These are phyloP conservation scores for Girardinus metallicus DNA, from an alignment of 2,797 vertebrate species.

Conservation along the genomic window DNA sequence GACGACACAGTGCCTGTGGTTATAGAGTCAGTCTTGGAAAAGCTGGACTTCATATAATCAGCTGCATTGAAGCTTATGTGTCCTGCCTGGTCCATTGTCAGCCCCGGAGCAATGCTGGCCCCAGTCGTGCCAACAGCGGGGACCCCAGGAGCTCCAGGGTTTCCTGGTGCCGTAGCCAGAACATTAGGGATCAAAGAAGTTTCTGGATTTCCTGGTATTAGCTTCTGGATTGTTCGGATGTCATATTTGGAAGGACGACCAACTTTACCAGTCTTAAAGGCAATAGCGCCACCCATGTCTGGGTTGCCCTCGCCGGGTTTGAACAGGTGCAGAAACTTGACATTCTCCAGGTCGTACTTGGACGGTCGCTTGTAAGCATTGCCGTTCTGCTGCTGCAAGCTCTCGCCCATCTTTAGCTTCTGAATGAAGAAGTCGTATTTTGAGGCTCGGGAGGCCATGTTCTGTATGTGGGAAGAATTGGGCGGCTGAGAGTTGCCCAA, in stretches of 20 bases:
- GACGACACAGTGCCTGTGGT: conserved; percentile 98
- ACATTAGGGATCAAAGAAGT: conserved; percentile 86
- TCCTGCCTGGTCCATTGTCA: conserved; percentile 86
- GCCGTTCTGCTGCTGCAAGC: conserved; percentile 92
- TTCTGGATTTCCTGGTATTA: conserved; percentile 86
- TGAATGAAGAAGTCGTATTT: conserved; percentile 99
- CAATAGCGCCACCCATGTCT: conserved; percentile 98
- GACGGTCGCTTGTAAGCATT: conserved; percentile 95
- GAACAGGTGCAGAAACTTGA: conserved; percentile 97
- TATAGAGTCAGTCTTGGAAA: conserved; percentile 99
- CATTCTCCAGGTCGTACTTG: conserved; percentile 97
- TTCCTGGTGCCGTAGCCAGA: conserved; percentile 82
- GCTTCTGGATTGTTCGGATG: conserved; percentile 93
- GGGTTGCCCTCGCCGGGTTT: conserved; percentile 97
- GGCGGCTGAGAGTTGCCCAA: conserved; percentile 75
- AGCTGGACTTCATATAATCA: conserved; percentile 96
- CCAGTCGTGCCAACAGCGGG: conserved; percentile 69
- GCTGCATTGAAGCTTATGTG: conserved; percentile 90
- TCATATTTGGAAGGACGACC: conserved; percentile 98
- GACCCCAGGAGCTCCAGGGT: conserved; percentile 78
- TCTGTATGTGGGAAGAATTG: conserved; percentile 89
- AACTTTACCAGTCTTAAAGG: conserved; percentile 98
- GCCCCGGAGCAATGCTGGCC: conserved; percentile 72
- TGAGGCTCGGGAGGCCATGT: conserved; percentile 90
- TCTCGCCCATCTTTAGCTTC: conserved; percentile 95